A percentile compares a stretch with the other conserved stretches of the same genome.
These are phyloP conservation scores for Catostylus mosaicus DNA, from an alignment of 30 jellyfish, hydroid and myxozoan genomes.

Conservation along the genomic window DNA sequence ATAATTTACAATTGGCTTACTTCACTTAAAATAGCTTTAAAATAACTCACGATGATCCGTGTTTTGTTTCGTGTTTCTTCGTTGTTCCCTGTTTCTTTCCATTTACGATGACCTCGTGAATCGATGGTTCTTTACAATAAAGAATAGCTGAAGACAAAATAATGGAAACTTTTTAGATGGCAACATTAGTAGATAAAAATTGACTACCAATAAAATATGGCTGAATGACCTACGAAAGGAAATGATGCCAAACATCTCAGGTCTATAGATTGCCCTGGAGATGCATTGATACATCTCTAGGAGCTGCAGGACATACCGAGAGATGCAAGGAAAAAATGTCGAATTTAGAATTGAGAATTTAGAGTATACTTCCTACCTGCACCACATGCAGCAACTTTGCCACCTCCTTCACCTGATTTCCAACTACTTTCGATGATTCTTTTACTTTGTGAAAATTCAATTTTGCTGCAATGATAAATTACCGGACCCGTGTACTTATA, in stretches of 20 bases:
- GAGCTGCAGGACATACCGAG: too few relatives aligned
- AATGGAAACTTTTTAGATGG: neutral
- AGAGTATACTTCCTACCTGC: conserved; percentile 61
- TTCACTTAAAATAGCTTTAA: too few relatives aligned
- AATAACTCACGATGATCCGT: conserved; percentile 21
- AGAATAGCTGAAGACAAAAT: conserved; percentile 71
- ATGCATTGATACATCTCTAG: too few relatives aligned
- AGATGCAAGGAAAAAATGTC: too few relatives aligned
- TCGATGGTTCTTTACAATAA: conserved; percentile 54
- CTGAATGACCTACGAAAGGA: too few relatives aligned
- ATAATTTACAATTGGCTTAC: too few relatives aligned
- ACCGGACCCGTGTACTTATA: conserved; percentile 13
- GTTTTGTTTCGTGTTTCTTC: neutral
- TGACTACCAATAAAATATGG: too few relatives aligned
- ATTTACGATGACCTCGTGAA: conserved; percentile 81
- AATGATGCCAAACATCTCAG: too few relatives aligned
- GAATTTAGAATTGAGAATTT: too few relatives aligned
- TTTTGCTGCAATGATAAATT: conserved; percentile 34
- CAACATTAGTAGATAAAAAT: neutral
- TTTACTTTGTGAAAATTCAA: conserved; percentile 62
- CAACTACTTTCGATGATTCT: conserved; percentile 27
- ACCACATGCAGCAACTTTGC: conserved; percentile 79
- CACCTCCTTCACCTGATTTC: conserved; percentile 16
- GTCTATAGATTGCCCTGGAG: too few relatives aligned
- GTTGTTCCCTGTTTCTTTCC: conserved; percentile 83